These are phyloP conservation scores for Chloropsis cyanopogon DNA, from an alignment of 2,113 vertebrate genomes.

Conservation along the genomic window DNA sequence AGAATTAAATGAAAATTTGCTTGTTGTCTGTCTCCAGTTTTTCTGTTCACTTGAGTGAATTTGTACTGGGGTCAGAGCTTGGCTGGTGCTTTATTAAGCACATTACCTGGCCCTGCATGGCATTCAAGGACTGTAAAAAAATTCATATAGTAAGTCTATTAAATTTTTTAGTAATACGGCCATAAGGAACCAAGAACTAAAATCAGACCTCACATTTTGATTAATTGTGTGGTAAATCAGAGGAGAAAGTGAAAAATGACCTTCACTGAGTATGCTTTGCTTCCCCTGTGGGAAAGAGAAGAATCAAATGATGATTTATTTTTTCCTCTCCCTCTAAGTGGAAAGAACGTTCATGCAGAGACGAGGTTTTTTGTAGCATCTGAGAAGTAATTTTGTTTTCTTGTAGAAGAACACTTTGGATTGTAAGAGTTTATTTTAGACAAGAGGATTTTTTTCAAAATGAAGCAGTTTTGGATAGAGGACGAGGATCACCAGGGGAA, in stretches of 20 bases:
- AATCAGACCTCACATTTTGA: background rate
- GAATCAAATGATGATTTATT: background rate
- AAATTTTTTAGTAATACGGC: background rate
- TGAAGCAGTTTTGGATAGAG: background rate
- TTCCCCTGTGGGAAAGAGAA: background rate
- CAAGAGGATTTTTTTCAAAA: background rate
- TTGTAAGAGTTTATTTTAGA: background rate
- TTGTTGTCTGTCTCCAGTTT: background rate
- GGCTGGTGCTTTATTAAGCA: background rate
- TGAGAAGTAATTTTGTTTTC: background rate
- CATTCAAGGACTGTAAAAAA: background rate
- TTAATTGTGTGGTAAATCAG: background rate
- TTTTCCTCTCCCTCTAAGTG: background rate
- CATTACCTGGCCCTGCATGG: background rate
- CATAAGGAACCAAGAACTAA: background rate
- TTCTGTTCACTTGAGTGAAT: background rate
- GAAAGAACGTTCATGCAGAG: background rate
- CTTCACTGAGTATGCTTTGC: background rate
- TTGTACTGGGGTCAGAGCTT: background rate
- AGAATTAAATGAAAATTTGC: background rate
- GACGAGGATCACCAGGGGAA: background rate
- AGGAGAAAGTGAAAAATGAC: slow-evolving; percentile 5
- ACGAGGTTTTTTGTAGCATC: background rate
- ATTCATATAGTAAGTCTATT: background rate
- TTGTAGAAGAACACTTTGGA: background rate